Conservation (phyloP, 2,888 invertebrate species). For the Petrophora chlorosata region DNA sequence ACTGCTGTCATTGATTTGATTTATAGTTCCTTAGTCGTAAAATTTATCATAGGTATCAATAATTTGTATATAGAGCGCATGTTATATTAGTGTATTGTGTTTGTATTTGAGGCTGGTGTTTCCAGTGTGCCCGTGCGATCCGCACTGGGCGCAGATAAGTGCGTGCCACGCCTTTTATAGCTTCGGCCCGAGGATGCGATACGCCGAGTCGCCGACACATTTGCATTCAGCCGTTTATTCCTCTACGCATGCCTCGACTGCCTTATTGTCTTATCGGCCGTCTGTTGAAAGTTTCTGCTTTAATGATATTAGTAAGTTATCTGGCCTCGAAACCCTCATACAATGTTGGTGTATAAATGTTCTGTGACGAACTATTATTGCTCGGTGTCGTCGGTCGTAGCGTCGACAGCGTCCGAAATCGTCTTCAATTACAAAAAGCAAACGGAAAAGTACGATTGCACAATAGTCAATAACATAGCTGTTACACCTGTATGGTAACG, state of each 20-base stretch:
- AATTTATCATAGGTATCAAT: slow-evolving; percentile 27
- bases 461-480: slow-evolving; percentile 11
- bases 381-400: background rate
- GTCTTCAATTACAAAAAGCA: slow-evolving; percentile 55
- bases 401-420: slow-evolving; percentile 1
- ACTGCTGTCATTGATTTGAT: background rate
- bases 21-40: slow-evolving; percentile 11
- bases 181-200: slow-evolving; percentile 49
- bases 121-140: slow-evolving; percentile 75
- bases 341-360: slow-evolving; percentile 10
- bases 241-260: slow-evolving; percentile 8
- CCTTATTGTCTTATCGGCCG: background rate
- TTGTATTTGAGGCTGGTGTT: slow-evolving; percentile 40
- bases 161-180: slow-evolving; percentile 66
- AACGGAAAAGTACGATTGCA: slow-evolving; percentile 63
- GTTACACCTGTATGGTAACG: slow-evolving; percentile 49
- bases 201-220: slow-evolving; percentile 38
- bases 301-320: background rate
- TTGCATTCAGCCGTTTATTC: slow-evolving; percentile 37
- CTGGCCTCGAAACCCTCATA: background rate
- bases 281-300: background rate
- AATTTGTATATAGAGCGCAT: slow-evolving; percentile 15
- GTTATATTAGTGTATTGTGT: slow-evolving; percentile 15
- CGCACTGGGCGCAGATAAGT: slow-evolving; percentile 70
- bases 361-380: too few species aligned